phyloP scores from a whole-genome alignment of 1,140 invertebrate species.

The Drosophila burlai region DNA sequence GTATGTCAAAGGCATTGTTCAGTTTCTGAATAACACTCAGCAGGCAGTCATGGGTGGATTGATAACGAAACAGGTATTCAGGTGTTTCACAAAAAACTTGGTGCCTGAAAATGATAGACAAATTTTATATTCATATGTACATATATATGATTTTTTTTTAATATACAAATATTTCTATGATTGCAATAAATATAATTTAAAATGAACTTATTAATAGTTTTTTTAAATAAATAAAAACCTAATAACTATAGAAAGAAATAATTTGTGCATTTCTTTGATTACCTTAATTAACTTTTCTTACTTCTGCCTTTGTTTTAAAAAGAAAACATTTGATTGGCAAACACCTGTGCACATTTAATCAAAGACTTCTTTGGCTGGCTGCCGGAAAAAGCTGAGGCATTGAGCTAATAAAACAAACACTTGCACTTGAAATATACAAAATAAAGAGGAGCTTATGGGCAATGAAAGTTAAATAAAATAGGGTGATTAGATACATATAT shows the following conservation, averaged over 20 bases:
- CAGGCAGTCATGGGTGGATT: constrained; percentile 8
- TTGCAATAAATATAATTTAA: not conserved
- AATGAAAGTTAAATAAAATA: not conserved
- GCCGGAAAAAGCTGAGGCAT: too few species aligned
- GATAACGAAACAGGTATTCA: constrained; percentile 16
- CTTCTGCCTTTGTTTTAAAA: too few species aligned
- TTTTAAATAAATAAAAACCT: too few species aligned
- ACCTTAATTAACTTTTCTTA: not conserved
- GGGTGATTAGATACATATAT: not conserved
- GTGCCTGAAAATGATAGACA: not conserved
- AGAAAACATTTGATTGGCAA: not conserved
- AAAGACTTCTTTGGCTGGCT: not conserved
- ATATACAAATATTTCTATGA: too few species aligned
- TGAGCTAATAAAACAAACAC: too few species aligned
- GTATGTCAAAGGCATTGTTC: constrained; percentile 33
- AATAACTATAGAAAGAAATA: not conserved
- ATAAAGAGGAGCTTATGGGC: not conserved
- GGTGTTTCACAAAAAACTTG: constrained; percentile 2
- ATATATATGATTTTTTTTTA: too few species aligned
- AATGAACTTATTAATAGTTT: not conserved
- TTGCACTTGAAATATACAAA: constrained; percentile 1
- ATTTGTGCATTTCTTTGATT: not conserved
- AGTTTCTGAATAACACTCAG: not conserved
- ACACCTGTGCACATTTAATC: not conserved
- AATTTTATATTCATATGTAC: too few species aligned